These are phyloP conservation scores for Tetrax tetrax DNA, from an alignment of 2,113 vertebrate species.

Conservation along the genomic window DNA sequence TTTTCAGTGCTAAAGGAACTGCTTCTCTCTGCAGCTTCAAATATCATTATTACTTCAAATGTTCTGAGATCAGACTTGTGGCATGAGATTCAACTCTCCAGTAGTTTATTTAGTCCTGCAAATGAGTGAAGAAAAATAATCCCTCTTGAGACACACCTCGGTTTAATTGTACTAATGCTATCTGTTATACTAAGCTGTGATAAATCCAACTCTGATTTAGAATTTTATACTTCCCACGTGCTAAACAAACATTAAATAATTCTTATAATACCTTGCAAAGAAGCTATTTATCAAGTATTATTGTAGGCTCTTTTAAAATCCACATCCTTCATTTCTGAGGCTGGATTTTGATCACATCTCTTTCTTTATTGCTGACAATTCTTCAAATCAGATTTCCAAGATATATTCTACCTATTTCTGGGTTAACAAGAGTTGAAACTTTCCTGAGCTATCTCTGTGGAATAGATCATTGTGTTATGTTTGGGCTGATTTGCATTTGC, in stretches of 20 bases:
- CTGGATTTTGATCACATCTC: neutral
- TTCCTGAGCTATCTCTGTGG: neutral
- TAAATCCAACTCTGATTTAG: neutral
- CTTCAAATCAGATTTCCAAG: neutral
- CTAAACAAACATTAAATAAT: constrained; percentile 12
- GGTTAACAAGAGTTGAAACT: constrained; percentile 7
- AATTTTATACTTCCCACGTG: neutral
- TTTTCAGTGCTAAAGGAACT: neutral
- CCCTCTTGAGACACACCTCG: neutral
- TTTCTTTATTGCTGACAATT: neutral
- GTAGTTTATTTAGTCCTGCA: neutral
- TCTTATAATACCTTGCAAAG: neutral
- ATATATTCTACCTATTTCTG: neutral
- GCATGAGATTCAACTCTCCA: neutral
- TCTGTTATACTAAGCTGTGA: neutral
- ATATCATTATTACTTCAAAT: neutral
- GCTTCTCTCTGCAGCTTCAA: neutral
- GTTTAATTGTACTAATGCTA: constrained; percentile 17
- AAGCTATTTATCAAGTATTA: neutral
- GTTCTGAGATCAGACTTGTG: neutral
- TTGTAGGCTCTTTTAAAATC: neutral
- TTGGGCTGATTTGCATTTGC: constrained; percentile 30
- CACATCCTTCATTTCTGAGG: neutral
- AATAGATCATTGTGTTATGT: neutral
- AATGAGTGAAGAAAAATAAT: neutral